A percentile compares a stretch with the other conserved stretches of the same genome.
These are phyloP conservation scores for Tethya wilhelma DNA, from an alignment of 37 sponge, comb jelly and placozoan species.

Conservation along the genomic window DNA sequence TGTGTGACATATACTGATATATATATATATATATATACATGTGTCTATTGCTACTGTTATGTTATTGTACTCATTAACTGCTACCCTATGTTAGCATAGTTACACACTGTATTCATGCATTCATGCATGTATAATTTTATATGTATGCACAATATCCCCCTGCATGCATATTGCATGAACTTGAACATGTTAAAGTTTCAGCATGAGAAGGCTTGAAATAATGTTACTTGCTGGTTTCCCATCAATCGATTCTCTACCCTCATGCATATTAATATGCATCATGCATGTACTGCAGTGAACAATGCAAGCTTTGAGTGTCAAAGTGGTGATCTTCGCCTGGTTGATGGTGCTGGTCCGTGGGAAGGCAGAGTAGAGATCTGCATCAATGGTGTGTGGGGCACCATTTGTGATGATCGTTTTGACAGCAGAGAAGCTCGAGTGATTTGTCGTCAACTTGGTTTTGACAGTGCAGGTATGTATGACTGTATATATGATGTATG, in stretches of 20 bases:
- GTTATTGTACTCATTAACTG: no score
- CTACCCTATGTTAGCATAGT: no score
- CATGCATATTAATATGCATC: not conserved
- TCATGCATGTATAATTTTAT: no score
- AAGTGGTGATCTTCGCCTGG: slow-evolving; percentile 45
- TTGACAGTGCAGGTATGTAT: not conserved
- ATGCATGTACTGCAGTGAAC: slow-evolving; percentile 11
- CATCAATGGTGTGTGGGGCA: slow-evolving; percentile 50
- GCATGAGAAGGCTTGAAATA: no score
- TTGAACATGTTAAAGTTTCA: no score
- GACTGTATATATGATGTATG: not conserved
- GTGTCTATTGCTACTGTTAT: no score
- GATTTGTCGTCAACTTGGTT: slow-evolving; percentile 43
- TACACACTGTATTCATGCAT: no score
- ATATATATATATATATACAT: no score
- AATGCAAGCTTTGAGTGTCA: slow-evolving; percentile 33
- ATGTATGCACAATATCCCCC: no score
- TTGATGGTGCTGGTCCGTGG: not conserved
- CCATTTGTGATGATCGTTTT: slow-evolving; percentile 40
- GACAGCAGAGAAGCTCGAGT: slow-evolving; percentile 18
- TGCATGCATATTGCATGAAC: no score
- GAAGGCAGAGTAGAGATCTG: slow-evolving; percentile 61
- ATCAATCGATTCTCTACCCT: not conserved
- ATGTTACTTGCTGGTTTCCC: not conserved
- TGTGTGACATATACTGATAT: no score